A percentile compares a stretch with the other conserved stretches of the same genome.
phyloP scores from a whole-genome alignment of 2,888 invertebrate species.

The Agrilus cyanescens region DNA sequence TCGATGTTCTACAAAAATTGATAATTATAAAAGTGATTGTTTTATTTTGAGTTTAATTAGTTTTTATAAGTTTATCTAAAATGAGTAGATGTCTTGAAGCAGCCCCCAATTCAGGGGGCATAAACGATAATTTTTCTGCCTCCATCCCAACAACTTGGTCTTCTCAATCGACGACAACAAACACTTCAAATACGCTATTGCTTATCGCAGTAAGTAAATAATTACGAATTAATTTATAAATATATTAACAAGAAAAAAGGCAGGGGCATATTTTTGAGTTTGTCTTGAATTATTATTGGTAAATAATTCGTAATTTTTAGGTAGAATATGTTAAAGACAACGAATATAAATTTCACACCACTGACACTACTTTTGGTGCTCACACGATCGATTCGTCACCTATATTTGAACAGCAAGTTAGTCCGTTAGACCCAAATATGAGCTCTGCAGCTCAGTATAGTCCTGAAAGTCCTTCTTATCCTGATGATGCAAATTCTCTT shows the following conservation, averaged over 20 bases:
- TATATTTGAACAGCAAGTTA: constrained; percentile 31
- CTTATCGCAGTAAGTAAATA: background rate
- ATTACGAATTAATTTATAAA: no score
- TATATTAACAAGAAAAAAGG: no score
- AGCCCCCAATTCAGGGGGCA: background rate
- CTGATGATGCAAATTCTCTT: constrained; percentile 22
- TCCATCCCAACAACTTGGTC: background rate
- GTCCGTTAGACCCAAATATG: constrained; percentile 39
- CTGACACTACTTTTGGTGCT: constrained; percentile 17
- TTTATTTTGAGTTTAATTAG: no score
- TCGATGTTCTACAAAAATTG: no score
- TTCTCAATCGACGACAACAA: background rate
- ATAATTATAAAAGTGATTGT: no score
- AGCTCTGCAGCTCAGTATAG: constrained; percentile 50
- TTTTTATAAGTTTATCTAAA: no score
- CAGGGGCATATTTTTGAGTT: no score
- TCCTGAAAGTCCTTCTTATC: constrained; percentile 35
- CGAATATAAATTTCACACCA: constrained; percentile 23
- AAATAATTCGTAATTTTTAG: constrained; percentile 17
- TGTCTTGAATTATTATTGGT: background rate
- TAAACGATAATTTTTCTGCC: background rate
- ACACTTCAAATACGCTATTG: background rate
- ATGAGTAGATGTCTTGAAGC: background rate
- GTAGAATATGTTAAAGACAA: constrained; percentile 32
- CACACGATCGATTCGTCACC: constrained; percentile 16